Conservation (phyloP, 2,888 invertebrate species). For the Oxystoma pomonae region DNA sequence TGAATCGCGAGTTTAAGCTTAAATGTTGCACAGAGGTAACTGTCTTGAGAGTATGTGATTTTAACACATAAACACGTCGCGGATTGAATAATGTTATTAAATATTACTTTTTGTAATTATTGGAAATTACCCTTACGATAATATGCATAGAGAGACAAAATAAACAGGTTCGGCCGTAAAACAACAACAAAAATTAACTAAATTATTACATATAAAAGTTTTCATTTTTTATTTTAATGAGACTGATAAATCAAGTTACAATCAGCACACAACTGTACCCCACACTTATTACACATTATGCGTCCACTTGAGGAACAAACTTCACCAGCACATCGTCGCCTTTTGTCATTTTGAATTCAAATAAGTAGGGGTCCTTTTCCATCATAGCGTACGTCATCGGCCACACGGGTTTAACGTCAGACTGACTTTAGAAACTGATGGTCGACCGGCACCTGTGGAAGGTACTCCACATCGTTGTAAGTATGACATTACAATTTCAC, state of each 20-base stretch:
- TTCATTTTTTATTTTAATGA: no score
- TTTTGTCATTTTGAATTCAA: neutral
- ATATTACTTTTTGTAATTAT: no score
- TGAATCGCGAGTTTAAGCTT: no score
- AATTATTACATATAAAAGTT: no score
- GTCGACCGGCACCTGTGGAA: neutral
- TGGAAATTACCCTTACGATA: no score
- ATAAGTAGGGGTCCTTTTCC: neutral
- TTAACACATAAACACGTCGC: no score
- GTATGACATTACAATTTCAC: neutral
- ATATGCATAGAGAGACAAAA: no score
- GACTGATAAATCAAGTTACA: neutral
- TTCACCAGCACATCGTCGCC: neutral
- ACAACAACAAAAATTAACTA: no score
- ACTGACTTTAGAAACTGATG: neutral
- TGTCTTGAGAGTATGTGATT: no score
- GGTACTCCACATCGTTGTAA: neutral
- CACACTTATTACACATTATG: neutral
- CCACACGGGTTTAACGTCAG: neutral
- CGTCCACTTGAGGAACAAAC: neutral
- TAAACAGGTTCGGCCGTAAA: no score
- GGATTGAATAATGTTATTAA: no score
- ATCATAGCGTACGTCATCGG: slow-evolving; percentile 2
- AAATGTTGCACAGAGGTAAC: no score
- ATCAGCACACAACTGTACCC: neutral